Conservation (phyloP, 1,140 invertebrate species). For the Drosophila ohnishii region DNA sequence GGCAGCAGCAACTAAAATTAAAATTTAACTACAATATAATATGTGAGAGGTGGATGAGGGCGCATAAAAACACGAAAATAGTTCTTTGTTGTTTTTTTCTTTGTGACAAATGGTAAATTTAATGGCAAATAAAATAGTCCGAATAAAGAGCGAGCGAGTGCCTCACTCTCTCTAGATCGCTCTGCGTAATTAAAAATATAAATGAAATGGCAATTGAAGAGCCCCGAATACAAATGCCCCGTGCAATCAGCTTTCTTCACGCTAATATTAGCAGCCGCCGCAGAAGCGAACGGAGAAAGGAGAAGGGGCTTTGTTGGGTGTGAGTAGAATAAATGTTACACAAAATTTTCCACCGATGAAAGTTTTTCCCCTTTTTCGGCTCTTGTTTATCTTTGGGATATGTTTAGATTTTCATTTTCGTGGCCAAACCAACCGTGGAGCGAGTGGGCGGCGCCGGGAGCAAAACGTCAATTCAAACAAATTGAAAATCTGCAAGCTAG, state of each 20-base stretch:
- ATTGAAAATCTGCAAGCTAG: conserved; percentile 48
- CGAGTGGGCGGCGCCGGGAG: conserved; percentile 14
- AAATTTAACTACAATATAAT: conserved; percentile 54
- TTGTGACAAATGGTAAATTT: conserved; percentile 60
- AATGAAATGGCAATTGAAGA: conserved; percentile 46
- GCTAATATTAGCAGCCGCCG: conserved; percentile 35
- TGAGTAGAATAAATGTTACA: conserved; percentile 32
- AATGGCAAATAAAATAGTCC: conserved; percentile 60
- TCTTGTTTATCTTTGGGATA: conserved; percentile 31
- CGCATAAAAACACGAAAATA: conserved; percentile 33
- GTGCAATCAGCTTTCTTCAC: conserved; percentile 41
- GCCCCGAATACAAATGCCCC: conserved; percentile 30
- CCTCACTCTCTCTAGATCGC: conserved; percentile 12
- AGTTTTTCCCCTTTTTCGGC: conserved; percentile 33
- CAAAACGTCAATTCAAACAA: conserved; percentile 55
- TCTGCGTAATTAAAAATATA: conserved; percentile 48
- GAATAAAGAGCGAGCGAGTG: conserved; percentile 3
- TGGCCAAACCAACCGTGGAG: conserved; percentile 22
- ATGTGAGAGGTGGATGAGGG: conserved; percentile 2
- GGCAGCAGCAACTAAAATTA: conserved; percentile 39
- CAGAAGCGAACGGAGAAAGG: conserved; percentile 6
- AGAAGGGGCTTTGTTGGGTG: background rate
- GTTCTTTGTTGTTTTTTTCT: conserved; percentile 20
- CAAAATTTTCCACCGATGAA: conserved; percentile 41
- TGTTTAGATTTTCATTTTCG: conserved; percentile 44